phyloP scores from a whole-genome alignment of 1,140 invertebrate species.

The Lethocerus indicus region DNA sequence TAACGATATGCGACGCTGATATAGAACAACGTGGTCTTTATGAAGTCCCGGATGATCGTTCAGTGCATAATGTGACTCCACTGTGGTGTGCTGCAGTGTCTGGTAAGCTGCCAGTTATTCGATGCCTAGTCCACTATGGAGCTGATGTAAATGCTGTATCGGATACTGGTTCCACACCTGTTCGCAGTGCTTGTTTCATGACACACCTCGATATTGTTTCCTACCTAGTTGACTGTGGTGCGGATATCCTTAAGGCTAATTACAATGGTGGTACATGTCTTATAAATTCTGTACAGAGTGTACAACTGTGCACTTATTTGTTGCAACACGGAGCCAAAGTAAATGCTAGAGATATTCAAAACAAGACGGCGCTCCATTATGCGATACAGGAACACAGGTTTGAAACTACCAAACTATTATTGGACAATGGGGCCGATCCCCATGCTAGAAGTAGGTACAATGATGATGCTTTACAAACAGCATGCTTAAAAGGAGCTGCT shows the following conservation, averaged over 20 bases:
- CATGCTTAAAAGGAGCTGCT: conserved; percentile 72
- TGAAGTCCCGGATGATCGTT: conserved; percentile 49
- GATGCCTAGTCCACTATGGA: conserved; percentile 57
- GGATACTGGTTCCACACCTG: conserved; percentile 75
- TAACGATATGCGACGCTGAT: conserved; percentile 62
- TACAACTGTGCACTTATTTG: conserved; percentile 62
- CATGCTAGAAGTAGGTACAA: conserved; percentile 58
- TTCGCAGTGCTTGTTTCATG: conserved; percentile 85
- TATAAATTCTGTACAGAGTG: conserved; percentile 83
- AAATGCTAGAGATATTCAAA: conserved; percentile 76
- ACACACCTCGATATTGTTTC: conserved; percentile 59
- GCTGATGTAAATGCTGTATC: conserved; percentile 72
- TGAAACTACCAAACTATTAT: conserved; percentile 66
- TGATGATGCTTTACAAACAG: conserved; percentile 80
- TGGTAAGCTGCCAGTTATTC: conserved; percentile 61
- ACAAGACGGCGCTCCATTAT: conserved; percentile 85
- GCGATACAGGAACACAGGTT: conserved; percentile 55
- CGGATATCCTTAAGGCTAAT: conserved; percentile 72
- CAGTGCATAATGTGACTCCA: conserved; percentile 68
- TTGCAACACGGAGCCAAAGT: conserved; percentile 59
- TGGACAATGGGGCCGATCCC: conserved; percentile 64
- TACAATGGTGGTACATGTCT: conserved; percentile 86
- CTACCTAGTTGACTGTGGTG: conserved; percentile 65
- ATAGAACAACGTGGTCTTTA: conserved; percentile 69
- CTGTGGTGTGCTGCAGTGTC: conserved; percentile 87